These are phyloP conservation scores for Amiota communis DNA, from an alignment of 2,888 invertebrate species.

Conservation along the genomic window DNA sequence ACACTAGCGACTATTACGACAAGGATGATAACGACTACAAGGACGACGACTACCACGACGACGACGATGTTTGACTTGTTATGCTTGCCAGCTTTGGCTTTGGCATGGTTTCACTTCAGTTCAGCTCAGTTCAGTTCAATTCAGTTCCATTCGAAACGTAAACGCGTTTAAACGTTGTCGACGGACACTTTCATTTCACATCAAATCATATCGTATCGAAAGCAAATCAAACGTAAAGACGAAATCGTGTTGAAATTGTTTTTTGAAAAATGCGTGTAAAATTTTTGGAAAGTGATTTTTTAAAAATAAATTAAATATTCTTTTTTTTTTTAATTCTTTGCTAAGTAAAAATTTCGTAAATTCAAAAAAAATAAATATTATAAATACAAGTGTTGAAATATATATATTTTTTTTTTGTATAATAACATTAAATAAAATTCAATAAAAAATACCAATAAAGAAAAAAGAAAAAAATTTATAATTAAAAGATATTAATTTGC, in stretches of 20 bases:
- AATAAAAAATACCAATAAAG: too few species aligned
- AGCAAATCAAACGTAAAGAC: not conserved
- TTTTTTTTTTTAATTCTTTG: not conserved
- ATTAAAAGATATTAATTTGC: too few species aligned
- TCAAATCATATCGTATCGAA: not conserved
- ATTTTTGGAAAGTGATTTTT: not conserved
- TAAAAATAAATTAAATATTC: not conserved
- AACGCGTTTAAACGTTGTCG: slow-evolving; percentile 55
- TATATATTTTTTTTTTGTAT: too few species aligned
- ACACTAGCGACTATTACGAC: not conserved
- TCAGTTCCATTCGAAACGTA: slow-evolving; percentile 61
- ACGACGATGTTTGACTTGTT: not conserved
- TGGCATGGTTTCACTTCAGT: slow-evolving; percentile 40
- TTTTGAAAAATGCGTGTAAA: not conserved
- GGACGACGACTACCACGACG: not conserved
- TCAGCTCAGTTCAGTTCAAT: slow-evolving; percentile 33
- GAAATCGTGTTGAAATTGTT: not conserved
- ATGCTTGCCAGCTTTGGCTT: not conserved
- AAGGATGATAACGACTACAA: not conserved
- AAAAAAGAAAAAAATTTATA: too few species aligned
- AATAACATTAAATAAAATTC: too few species aligned
- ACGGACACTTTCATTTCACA: slow-evolving; percentile 10
- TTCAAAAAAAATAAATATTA: too few species aligned
- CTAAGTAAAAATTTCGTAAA: too few species aligned
- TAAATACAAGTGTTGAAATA: too few species aligned